Evolutionary conservation across 2,888 invertebrate genomes (phyloP), one percentile per base, ranked within the genome.

Genomic region (Phasia obesa): DNA sequence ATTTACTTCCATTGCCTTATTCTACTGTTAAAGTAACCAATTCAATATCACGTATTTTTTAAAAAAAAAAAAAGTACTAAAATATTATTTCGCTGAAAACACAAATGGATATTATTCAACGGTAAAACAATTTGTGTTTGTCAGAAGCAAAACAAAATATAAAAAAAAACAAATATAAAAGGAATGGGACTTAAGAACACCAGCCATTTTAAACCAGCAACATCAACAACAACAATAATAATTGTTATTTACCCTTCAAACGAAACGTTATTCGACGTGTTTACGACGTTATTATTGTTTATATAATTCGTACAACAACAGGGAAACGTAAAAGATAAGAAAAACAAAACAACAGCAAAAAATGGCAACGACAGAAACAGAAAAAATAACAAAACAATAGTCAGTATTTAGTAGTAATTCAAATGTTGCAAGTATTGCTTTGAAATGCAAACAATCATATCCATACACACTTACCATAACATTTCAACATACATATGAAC

Each of bases 271-370:
- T 83, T 83, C 64, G 38, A 21, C 53, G 47, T 78, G 78, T 75
- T 78, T 75, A 51, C 70, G 59, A 70, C 70, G 70, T 64, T 78
- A 51, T 70, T 78, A 70, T 65, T 83, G 78, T 81, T 83, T 75
- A 65, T 70, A 47, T 70, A 64, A 49, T 53, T 73, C 42, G 49
- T 49, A 31, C 38, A 60, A 25, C 23, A 53, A 27, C 67, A 74
- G 44, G 42, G 35, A 55, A 80, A 51, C 51, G 44, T 19, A 60
- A 69, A 64, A 49, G 51, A 69, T 55, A 62, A 62, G 15, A 67
- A 77, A 42, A 42, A 71, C 23, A 75, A 62, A 64, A 81, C 55
- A 65, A 55, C 47, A 64, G 38, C 13, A 67, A 64, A 65, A 21
- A 82, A 59, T 42, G 47, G 49, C 49, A 25, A 51, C 21, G 62